Base-by-base conservation (phyloP, 2,888 invertebrate species). In the Dryomyza anilis region DNA sequence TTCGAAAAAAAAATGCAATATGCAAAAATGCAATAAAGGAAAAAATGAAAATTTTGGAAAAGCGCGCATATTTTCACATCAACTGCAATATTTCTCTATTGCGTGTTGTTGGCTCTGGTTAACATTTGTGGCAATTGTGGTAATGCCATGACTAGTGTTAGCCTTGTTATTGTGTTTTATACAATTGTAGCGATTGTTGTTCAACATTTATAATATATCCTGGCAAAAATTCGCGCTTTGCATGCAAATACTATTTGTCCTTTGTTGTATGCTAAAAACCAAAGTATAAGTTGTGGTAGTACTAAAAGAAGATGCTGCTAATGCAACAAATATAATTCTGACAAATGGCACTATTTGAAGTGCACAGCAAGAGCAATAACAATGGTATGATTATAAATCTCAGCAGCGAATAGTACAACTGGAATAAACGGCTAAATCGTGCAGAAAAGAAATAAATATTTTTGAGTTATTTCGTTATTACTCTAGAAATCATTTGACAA, bases 11-110 rank as follows among this genome's bases (percentile, higher is more conserved):
- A n/a, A n/a, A n/a, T n/a, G n/a, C n/a, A n/a, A n/a, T n/a, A n/a
- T n/a, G n/a, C n/a, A n/a, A n/a, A n/a, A n/a, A n/a, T n/a, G 29
- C 52, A n/a, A 52, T 23, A 25, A 52, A 30, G 21, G 19, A 46
- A 23, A 36, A 30, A 43, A 19, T n/a, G 57, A 63, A 56, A 39
- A 19, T 29, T 29, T 50, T 39, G 58, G 30, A 55, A 36, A 53
- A 16, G 19, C 21, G 55, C 52, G 59, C 52, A n/a, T n/a, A n/a
- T n/a, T n/a, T n/a, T n/a, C n/a, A 53, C 29, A 36, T 36, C 55
- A 19, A 66, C 52, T 52, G 57, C 61, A 33, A 62, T 63, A 63
- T 65, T 64, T 65, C 65, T 64, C 67, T 65, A 61, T 57, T 58
- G 46, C 58, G 29, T 16, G 16, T 46, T 58, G 46, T 12, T 46